phyloP scores from a whole-genome alignment of 2,113 vertebrate genomes.

The Clupea harengus region DNA sequence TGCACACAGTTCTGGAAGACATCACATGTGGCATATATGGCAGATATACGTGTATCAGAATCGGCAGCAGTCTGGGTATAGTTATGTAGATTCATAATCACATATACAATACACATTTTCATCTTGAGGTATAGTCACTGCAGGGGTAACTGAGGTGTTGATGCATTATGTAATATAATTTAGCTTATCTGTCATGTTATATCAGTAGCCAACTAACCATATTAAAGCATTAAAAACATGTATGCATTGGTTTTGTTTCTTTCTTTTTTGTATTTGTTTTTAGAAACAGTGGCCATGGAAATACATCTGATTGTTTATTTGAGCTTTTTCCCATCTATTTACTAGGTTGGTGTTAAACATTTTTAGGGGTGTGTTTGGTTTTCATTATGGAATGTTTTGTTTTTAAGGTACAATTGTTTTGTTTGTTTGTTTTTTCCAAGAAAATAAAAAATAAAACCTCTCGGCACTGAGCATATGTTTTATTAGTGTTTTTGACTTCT shows the following conservation, averaged over 20 bases:
- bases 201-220: conserved; percentile 66
- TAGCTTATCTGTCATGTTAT: conserved; percentile 58
- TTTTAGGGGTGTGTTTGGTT: conserved; percentile 51
- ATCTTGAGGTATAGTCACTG: conserved; percentile 45
- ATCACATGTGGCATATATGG: neutral
- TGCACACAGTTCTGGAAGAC: neutral
- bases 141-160: conserved; percentile 40
- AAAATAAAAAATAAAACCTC: conserved; percentile 69
- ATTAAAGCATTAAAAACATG: conserved; percentile 61
- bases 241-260: conserved; percentile 55
- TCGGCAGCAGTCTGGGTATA: neutral
- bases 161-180: conserved; percentile 60
- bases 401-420: conserved; percentile 60
- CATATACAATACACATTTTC: conserved; percentile 45
- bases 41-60: neutral
- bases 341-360: conserved; percentile 49
- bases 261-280: conserved; percentile 39
- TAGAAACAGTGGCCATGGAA: conserved; percentile 55
- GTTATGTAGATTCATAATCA: conserved; percentile 52
- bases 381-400: conserved; percentile 58
- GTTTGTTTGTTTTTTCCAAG: conserved; percentile 45
- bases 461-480: conserved; percentile 53
- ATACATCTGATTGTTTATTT: conserved; percentile 47
- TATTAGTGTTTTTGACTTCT: conserved; percentile 13
- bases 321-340: conserved; percentile 49